Evolutionary conservation across 2,888 invertebrate genomes (phyloP).

Genomic region (Dione juno): DNA sequence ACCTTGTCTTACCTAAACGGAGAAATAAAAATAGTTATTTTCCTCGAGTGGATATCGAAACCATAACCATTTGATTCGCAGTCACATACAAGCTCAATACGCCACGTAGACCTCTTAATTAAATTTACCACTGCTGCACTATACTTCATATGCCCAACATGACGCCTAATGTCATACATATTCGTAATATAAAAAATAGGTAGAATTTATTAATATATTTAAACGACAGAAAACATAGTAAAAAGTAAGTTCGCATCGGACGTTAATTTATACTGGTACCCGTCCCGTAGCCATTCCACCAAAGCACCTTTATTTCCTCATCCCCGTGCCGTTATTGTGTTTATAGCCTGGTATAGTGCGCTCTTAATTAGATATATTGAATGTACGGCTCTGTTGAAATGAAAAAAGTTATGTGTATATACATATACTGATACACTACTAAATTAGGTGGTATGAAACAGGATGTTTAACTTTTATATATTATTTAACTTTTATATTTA

Average conservation of each 20-base stretch:
- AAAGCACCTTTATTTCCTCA: constrained; percentile 27
- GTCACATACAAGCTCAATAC: too few relatives aligned
- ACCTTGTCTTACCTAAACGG: too few relatives aligned
- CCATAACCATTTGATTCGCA: too few relatives aligned
- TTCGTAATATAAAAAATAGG: not conserved
- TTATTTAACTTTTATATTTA: too few relatives aligned
- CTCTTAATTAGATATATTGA: constrained; percentile 25
- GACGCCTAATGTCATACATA: not conserved
- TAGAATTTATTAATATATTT: not conserved
- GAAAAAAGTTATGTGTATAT: constrained; percentile 10
- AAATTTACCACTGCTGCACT: not conserved
- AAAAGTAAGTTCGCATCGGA: constrained; percentile 13
- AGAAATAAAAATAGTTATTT: too few relatives aligned
- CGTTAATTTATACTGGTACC: constrained; percentile 18
- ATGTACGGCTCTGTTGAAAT: constrained; percentile 9
- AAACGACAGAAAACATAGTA: not conserved
- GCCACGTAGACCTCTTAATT: too few relatives aligned
- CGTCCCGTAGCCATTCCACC: constrained; percentile 18
- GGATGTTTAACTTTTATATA: too few relatives aligned
- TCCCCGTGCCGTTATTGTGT: constrained; percentile 21
- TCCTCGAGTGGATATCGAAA: too few relatives aligned
- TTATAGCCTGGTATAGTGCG: constrained; percentile 23
- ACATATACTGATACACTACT: not conserved
- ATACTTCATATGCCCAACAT: not conserved
- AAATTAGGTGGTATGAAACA: not conserved